Base-by-base conservation (phyloP, 2,797 vertebrate genomes). In the Sebastes alutus region DNA sequence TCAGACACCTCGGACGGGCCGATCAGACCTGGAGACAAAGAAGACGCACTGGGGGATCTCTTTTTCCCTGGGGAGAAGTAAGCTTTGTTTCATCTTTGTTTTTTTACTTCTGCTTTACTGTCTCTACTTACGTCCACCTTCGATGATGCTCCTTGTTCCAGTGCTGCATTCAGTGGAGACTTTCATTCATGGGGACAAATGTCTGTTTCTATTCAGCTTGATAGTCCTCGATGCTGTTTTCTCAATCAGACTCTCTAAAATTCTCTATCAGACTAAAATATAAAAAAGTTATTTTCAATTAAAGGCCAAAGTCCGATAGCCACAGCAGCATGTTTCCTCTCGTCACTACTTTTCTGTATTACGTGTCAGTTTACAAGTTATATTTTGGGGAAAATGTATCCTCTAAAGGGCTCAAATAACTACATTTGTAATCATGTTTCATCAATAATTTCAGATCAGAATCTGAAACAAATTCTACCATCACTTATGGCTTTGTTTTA, bases 61-160 rank as follows among this genome's bases (percentile, higher is more conserved):
- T 97, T 97, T 92, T 95, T 98, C 70, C 93, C 97, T 0, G 93
- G 92, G 68, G 97, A 98, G 85, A 98, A 97, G 98, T 99, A 83
- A 97, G 97, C 94, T 18, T 10, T 12, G 20, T 32, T 82, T 3
- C 25, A 59, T 18, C 11, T 52, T 20, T 25, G 33, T 76, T 22
- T 60, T 76, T 66, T 52, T 22, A 25, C 8, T n/a, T 33, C 10
- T 7, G 2, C 23, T 23, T 72, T 72, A 20, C 11, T 46, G 29
- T 54, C 56, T 75, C 23, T 32, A 52, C 30, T 52, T 25, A 16
- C 22, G n/a, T 67, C 29, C 33, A 55, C 4, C 7, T 71, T 25
- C 7, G 3, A 6, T 32, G 18, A 22, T 20, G 49, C 23, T 75
- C 11, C 13, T 58, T 72, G n/a, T 74, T 68, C 29, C 22, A 18